These are phyloP conservation scores for Lomographa bimaculata DNA, from an alignment of 2,888 invertebrate genomes.

Conservation along the genomic window DNA sequence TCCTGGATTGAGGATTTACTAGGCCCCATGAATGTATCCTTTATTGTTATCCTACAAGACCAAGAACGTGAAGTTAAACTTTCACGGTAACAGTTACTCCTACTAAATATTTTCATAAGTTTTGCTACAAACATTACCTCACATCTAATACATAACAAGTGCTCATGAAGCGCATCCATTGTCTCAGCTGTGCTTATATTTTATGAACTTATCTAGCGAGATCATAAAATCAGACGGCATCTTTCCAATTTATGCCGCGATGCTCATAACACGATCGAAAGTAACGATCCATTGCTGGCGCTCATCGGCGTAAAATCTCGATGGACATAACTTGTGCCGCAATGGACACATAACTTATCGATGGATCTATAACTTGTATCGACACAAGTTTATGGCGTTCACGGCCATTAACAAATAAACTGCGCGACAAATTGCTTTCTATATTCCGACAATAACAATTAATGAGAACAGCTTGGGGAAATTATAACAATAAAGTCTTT, in stretches of 20 bases:
- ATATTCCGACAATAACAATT: too few species aligned
- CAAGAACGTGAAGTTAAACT: too few species aligned
- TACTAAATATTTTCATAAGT: too few species aligned
- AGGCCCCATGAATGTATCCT: too few species aligned
- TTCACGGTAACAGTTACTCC: too few species aligned
- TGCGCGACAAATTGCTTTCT: background rate
- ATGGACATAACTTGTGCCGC: background rate
- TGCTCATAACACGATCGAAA: slow-evolving; percentile 3
- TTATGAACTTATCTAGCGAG: background rate
- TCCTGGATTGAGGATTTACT: too few species aligned
- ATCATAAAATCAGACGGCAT: background rate
- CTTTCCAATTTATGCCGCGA: background rate
- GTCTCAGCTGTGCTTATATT: slow-evolving; percentile 1
- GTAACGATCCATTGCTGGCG: slow-evolving; percentile 6
- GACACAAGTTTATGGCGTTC: slow-evolving; percentile 5
- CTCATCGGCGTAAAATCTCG: slow-evolving; percentile 7
- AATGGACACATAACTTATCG: background rate
- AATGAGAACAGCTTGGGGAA: too few species aligned
- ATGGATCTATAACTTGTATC: background rate
- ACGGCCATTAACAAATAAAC: slow-evolving; percentile 3
- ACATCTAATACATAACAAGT: too few species aligned
- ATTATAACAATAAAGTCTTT: too few species aligned
- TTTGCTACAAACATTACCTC: too few species aligned
- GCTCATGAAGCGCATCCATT: too few species aligned
- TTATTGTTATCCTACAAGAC: too few species aligned